phyloP scores from a whole-genome alignment of 2,888 invertebrate genomes.

The Drosophila heteroneura region DNA sequence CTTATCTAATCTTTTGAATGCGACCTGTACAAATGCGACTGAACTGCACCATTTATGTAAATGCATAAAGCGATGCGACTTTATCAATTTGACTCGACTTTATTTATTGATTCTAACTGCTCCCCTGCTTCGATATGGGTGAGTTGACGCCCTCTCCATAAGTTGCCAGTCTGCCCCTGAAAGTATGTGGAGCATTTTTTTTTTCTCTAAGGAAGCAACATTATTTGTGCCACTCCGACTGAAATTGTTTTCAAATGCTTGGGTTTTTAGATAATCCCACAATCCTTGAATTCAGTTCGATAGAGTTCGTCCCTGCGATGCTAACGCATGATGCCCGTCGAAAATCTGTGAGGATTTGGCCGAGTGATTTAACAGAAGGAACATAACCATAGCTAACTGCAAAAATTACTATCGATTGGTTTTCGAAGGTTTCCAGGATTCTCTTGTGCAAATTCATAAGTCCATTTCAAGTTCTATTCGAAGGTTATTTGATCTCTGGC shows the following conservation, averaged over 20 bases:
- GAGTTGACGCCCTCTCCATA: background rate
- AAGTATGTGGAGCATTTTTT: background rate
- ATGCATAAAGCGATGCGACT: background rate
- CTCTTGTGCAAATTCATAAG: background rate
- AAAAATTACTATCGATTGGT: background rate
- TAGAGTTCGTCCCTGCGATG: too few relatives aligned
- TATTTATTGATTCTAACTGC: background rate
- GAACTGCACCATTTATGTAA: background rate
- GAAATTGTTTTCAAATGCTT: too few relatives aligned
- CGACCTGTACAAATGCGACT: background rate
- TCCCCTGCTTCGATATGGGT: background rate
- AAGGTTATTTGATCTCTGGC: background rate
- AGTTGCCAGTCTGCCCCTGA: background rate
- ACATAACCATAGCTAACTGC: background rate
- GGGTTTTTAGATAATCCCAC: too few relatives aligned
- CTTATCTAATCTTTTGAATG: background rate
- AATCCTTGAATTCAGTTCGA: too few relatives aligned
- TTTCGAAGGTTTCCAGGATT: background rate
- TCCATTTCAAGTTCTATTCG: background rate
- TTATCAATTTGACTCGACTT: background rate
- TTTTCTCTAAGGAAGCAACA: background rate
- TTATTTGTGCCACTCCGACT: too few relatives aligned
- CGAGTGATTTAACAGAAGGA: too few relatives aligned
- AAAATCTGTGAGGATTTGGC: too few relatives aligned
- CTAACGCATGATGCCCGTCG: too few relatives aligned